Evolutionary conservation across 2,797 vertebrate genomes (phyloP).

Genomic region (Mormyrops attenuatus): DNA sequence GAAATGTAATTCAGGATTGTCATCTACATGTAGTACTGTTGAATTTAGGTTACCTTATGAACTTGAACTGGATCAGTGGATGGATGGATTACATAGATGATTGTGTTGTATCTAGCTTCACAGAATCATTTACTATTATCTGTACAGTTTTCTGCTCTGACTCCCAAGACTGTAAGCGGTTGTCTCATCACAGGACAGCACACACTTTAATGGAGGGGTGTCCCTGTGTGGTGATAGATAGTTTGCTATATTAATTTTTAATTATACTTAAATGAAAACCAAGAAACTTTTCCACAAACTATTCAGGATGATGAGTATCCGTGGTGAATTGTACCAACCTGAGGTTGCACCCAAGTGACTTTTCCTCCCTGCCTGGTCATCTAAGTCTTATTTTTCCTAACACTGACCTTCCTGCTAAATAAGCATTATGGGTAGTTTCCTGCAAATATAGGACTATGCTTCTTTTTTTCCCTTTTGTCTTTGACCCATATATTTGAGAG

Average conservation of each 20-base stretch:
- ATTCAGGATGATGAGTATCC: slow-evolving; percentile 23
- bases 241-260: background rate
- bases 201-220: background rate
- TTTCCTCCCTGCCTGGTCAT: slow-evolving; percentile 12
- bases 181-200: background rate
- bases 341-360: background rate
- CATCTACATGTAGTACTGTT: background rate
- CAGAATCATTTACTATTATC: background rate
- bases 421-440: slow-evolving; percentile 19
- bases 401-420: slow-evolving; percentile 35
- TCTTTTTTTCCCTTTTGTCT: background rate
- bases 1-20: background rate
- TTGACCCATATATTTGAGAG: background rate
- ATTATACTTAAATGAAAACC: background rate
- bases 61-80: background rate
- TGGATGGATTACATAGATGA: background rate
- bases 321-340: slow-evolving; percentile 10
- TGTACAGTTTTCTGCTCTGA: background rate
- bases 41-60: background rate
- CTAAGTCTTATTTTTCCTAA: slow-evolving; percentile 26
- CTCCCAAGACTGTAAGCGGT: background rate
- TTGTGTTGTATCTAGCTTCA: background rate
- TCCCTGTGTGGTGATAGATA: background rate
- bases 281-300: slow-evolving; percentile 8
- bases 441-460: slow-evolving; percentile 2